These are phyloP conservation scores for Pectinophora gossypiella DNA, from an alignment of 1,140 invertebrate species.

Conservation along the genomic window DNA sequence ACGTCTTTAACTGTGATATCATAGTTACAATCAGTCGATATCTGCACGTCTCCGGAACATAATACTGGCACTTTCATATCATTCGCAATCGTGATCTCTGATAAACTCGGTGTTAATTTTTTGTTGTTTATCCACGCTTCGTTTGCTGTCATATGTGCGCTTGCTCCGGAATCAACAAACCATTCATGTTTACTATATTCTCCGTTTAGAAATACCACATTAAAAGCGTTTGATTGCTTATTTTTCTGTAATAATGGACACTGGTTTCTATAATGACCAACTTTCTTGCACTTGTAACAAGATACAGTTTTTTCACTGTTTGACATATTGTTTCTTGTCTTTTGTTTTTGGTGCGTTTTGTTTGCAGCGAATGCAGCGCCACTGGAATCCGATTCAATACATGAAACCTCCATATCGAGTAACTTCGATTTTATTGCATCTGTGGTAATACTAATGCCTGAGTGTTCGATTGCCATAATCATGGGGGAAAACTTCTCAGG, in stretches of 20 bases:
- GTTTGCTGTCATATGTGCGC: background rate
- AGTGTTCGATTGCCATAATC: conserved; percentile 57
- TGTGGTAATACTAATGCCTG: conserved; percentile 30
- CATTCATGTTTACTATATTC: background rate
- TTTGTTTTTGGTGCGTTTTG: background rate
- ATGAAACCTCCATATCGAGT: conserved; percentile 25
- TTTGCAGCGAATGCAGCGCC: conserved; percentile 2
- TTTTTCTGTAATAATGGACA: background rate
- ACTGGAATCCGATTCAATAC: background rate
- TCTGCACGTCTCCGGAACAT: background rate
- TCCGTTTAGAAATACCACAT: background rate
- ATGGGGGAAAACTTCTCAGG: conserved; percentile 51
- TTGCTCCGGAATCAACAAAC: conserved; percentile 1
- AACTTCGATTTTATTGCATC: conserved; percentile 57
- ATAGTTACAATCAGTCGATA: background rate
- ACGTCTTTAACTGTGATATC: conserved; percentile 22
- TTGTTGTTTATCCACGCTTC: background rate
- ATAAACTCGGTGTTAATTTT: background rate
- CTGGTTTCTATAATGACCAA: conserved; percentile 2
- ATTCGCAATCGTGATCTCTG: background rate
- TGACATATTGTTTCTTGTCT: background rate
- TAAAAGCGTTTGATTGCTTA: background rate
- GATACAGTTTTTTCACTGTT: background rate
- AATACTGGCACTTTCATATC: background rate
- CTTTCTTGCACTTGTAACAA: conserved; percentile 2